These are phyloP conservation scores for Lytechinus pictus DNA, from an alignment of 35 echinoderm and acorn worm species.

Conservation along the genomic window DNA sequence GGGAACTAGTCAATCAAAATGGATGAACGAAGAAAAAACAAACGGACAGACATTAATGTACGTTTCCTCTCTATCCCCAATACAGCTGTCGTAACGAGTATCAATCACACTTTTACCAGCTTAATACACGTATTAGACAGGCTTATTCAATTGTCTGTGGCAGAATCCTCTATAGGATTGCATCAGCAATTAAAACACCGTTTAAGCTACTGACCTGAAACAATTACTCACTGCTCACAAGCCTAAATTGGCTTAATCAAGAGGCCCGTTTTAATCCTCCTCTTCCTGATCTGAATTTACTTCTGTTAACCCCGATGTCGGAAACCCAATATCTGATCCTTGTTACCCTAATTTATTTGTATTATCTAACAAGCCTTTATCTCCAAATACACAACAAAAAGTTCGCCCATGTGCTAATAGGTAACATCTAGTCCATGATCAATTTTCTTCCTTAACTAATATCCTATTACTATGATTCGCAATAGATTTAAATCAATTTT, in stretches of 20 bases:
- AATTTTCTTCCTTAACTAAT: too few relatives aligned
- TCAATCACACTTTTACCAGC: not conserved
- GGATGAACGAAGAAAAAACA: not conserved
- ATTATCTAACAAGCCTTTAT: not conserved
- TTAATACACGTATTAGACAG: constrained; percentile 19
- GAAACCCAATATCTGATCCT: not conserved
- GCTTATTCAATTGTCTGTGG: constrained; percentile 18
- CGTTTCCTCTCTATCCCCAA: not conserved
- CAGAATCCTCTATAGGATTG: not conserved
- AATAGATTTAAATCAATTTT: too few relatives aligned
- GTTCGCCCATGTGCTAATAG: too few relatives aligned
- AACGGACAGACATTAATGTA: not conserved
- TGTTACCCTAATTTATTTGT: not conserved
- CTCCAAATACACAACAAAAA: not conserved
- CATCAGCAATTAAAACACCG: not conserved
- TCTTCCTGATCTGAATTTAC: not conserved
- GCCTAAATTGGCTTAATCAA: not conserved
- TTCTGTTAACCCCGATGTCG: not conserved
- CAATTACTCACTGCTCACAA: not conserved
- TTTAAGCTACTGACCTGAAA: not conserved
- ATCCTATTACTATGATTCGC: too few relatives aligned
- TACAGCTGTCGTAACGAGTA: not conserved
- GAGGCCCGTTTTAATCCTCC: not conserved
- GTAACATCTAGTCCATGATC: too few relatives aligned
- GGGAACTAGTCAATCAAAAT: not conserved